Conservation (phyloP, 2,888 invertebrate species). For the Polietes domitor region DNA sequence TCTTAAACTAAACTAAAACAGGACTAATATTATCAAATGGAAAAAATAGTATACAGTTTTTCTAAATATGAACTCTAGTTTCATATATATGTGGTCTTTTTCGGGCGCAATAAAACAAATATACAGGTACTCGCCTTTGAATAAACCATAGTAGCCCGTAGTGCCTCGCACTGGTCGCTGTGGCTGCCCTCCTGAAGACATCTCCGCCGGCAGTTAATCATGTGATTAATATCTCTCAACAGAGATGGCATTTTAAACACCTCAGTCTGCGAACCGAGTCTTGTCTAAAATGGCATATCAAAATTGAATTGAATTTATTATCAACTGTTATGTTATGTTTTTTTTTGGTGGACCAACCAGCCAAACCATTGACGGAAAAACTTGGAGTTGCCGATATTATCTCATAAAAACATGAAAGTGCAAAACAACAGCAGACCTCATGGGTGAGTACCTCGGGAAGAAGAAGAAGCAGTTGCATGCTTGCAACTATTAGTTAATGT, state of each 20-base stretch:
- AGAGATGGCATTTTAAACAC: conserved; percentile 20
- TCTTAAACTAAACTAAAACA: no score
- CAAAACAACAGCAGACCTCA: neutral
- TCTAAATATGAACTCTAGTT: no score
- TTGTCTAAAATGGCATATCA: conserved; percentile 34
- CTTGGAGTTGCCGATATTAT: conserved; percentile 7
- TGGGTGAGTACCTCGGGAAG: neutral
- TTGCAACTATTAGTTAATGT: conserved; percentile 61
- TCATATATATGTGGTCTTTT: no score
- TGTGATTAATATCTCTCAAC: conserved; percentile 6
- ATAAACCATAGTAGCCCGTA: no score
- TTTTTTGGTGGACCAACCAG: neutral
- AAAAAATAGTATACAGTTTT: no score
- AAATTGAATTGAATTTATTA: conserved; percentile 34
- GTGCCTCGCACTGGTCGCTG: neutral
- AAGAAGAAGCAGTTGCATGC: conserved; percentile 54
- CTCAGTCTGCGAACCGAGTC: conserved; percentile 7
- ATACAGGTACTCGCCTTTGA: no score
- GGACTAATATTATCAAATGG: no score
- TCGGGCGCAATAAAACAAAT: no score
- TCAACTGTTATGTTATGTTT: no score
- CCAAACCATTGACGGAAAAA: neutral
- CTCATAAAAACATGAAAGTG: conserved; percentile 25
- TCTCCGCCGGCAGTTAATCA: neutral
- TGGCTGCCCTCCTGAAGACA: neutral